Evolutionary conservation across 2,113 vertebrate species (phyloP).

Genomic region (Dunckerocampus dactyliophorus): DNA sequence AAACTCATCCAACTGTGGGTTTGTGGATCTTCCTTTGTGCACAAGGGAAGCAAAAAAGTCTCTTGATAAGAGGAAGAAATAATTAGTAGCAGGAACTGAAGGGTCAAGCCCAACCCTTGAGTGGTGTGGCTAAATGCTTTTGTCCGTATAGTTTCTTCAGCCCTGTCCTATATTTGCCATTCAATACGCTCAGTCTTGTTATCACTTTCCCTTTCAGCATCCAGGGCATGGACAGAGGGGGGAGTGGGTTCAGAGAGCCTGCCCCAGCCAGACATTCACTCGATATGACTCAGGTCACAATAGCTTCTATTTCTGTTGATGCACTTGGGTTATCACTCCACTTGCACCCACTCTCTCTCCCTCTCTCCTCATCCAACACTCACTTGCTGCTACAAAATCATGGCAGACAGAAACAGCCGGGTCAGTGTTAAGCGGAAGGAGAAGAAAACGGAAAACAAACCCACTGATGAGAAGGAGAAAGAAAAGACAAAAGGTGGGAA

Average conservation of each 20-base stretch:
- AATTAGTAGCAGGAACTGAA: no score
- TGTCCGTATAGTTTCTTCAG: neutral
- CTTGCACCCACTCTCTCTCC: conserved; percentile 30
- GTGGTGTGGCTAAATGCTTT: neutral
- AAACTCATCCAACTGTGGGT: no score
- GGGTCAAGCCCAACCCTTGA: neutral
- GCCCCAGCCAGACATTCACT: conserved; percentile 34
- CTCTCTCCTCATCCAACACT: conserved; percentile 28
- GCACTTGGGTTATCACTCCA: conserved; percentile 54
- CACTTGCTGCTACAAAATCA: conserved; percentile 46
- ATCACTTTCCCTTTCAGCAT: conserved; percentile 57
- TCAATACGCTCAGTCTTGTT: conserved; percentile 7
- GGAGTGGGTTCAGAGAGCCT: conserved; percentile 38
- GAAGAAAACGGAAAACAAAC: conserved; percentile 60
- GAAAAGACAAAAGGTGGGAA: conserved; percentile 48
- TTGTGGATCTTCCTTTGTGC: no score
- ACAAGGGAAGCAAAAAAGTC: no score
- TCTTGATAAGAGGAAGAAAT: no score
- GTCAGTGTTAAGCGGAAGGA: conserved; percentile 56
- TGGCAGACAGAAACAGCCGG: conserved; percentile 62
- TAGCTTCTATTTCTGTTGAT: conserved; percentile 64
- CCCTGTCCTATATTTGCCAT: neutral
- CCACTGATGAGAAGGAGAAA: conserved; percentile 46
- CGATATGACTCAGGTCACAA: conserved; percentile 52
- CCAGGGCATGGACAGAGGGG: conserved; percentile 44